Evolutionary conservation across 2,888 invertebrate genomes (phyloP), one percentile per base, ranked within the genome.

Genomic region (Meganola albula): DNA sequence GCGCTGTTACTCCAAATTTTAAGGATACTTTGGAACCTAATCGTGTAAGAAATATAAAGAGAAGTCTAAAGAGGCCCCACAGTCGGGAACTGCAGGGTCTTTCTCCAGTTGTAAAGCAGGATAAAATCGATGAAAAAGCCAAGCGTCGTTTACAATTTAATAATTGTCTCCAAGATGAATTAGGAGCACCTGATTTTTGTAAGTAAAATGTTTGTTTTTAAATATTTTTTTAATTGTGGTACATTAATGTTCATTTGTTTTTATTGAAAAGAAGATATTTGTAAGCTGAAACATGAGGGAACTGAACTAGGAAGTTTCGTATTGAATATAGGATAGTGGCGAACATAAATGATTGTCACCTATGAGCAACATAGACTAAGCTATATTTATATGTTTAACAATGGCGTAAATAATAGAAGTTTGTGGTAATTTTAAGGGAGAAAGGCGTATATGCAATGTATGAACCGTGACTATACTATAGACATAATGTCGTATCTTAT

Each of bases 41-140:
- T 26, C 57, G 60, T 21, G 49, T 77, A 0, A 79, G 46, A 27
- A 82, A 83, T 53, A 64, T 82, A 12, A 83, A 83, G 44, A 70
- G 60, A 21, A 83, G 80, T 54, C 46, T 82, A 1, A 82, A 72
- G 35, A 63, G 80, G 29, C 82, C 80, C 1, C 77, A 76, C 24
- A 83, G 83, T 41, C 58, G 73, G 10, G 83, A 82, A 44, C 37
- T 83, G 24, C 74, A 70, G 37, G 73, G 79, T 1, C 11, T 76
- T 8, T 68, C 80, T 0, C 68, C 77, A 0, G 12, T 40, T 4
- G 37, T 13, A 5, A 2, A 10, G 1, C 40, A 47, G n/a, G 58
- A 58, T 7, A 60, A 40, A n/a, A 39, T 30, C 7, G 64, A 68
- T 5, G 64, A 63, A 7, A 70, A 52, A 40, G 62, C 51, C 2